Percentiles rank a stretch among this genome's conserved stretches.
phyloP scores from a whole-genome alignment of 2,113 vertebrate species.

The Alexandromys fortis region DNA sequence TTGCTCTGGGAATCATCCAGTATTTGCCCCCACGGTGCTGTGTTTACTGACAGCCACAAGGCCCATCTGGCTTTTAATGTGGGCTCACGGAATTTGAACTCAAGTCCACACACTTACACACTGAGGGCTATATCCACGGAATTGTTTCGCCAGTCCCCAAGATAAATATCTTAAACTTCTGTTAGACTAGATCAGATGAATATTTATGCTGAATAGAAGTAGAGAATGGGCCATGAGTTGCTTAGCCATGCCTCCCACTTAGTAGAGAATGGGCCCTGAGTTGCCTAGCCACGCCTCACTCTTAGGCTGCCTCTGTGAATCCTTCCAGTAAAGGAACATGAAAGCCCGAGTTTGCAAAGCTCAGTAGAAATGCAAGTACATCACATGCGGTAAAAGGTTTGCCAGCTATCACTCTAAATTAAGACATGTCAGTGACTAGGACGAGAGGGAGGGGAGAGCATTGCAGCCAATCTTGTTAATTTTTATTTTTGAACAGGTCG shows the following conservation, averaged over 20 bases:
- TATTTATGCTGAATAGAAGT: neutral
- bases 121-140: neutral
- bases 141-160: neutral
- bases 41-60: neutral
- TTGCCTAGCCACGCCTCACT: neutral
- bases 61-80: neutral
- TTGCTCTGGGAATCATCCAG: neutral
- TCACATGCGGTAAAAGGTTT: neutral
- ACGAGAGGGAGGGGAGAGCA: neutral
- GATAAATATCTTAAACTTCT: neutral
- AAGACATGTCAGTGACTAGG: constrained; percentile 2
- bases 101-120: neutral
- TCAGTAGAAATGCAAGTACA: neutral
- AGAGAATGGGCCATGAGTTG: neutral
- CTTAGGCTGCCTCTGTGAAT: neutral
- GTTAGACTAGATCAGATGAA: neutral
- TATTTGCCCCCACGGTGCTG: neutral
- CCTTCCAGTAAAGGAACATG: neutral
- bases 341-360: neutral
- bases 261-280: too few species aligned
- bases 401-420: constrained; percentile 44
- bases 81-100: neutral
- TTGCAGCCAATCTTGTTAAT: neutral
- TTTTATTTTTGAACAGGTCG: neutral
- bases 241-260: neutral